phyloP scores from a whole-genome alignment of 2,888 invertebrate species.

The Phalangium opilio region DNA sequence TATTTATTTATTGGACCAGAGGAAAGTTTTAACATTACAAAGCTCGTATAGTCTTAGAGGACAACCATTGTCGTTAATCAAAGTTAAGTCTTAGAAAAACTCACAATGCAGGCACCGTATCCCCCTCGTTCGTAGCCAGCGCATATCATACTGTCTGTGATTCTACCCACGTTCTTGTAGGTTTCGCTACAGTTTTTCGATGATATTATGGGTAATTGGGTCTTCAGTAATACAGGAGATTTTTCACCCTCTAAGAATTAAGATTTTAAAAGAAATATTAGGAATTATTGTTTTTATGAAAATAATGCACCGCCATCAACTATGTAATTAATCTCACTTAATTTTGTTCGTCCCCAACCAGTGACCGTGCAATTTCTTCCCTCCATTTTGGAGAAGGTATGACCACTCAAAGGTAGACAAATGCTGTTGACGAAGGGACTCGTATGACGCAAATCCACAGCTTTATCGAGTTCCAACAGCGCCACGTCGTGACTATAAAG shows the following conservation, averaged over 20 bases:
- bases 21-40: too few species aligned
- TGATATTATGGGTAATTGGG: not conserved
- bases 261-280: too few species aligned
- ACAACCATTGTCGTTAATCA: too few species aligned
- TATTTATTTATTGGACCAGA: too few species aligned
- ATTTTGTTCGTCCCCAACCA: conserved; percentile 31
- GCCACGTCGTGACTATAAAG: conserved; percentile 32
- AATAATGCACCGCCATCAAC: not conserved
- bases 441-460: conserved; percentile 21
- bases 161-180: not conserved
- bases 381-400: conserved; percentile 18
- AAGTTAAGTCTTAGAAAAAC: too few species aligned
- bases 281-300: too few species aligned
- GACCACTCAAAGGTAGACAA: conserved; percentile 26
- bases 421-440: conserved; percentile 23
- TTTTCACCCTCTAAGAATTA: too few species aligned
- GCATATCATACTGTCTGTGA: not conserved
- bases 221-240: not conserved
- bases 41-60: too few species aligned
- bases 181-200: not conserved
- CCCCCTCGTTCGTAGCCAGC: not conserved
- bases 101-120: not conserved
- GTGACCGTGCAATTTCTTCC: conserved; percentile 28
- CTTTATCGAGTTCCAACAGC: conserved; percentile 27
- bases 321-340: conserved; percentile 19